Conservation (phyloP, 1,140 invertebrate species). For the Aphelenchoides avenae region DNA sequence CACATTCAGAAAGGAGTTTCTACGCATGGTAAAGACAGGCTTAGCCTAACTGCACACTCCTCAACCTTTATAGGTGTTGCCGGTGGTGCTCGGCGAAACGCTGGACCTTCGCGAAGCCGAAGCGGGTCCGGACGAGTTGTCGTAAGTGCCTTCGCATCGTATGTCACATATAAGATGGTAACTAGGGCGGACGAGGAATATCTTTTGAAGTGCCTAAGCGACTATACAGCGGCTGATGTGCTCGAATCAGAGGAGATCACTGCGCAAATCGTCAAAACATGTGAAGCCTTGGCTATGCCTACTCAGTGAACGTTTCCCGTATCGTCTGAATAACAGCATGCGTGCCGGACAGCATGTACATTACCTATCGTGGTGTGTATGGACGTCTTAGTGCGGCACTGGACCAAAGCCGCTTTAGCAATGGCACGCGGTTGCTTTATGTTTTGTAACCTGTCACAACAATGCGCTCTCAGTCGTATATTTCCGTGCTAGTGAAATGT, state of each 20-base stretch:
- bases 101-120: conserved; percentile 4
- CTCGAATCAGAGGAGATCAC: conserved; percentile 30
- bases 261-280: conserved; percentile 18
- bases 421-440: no score
- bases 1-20: conserved; percentile 19
- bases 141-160: background rate
- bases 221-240: conserved; percentile 30
- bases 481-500: no score
- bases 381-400: no score
- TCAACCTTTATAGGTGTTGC: conserved; percentile 11
- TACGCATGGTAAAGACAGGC: conserved; percentile 19
- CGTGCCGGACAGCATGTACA: no score
- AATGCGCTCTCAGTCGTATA: no score
- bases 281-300: no score
- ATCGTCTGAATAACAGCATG: no score
- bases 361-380: no score
- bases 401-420: no score
- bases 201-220: conserved; percentile 27
- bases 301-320: no score
- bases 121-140: background rate
- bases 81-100: conserved; percentile 14
- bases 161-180: no score
- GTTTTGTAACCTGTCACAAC: no score
- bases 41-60: background rate
- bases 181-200: conserved; percentile 25